Percentiles rank a stretch among this genome's conserved stretches.
phyloP scores from a whole-genome alignment of 2,113 vertebrate species.

The Ameiurus melas region DNA sequence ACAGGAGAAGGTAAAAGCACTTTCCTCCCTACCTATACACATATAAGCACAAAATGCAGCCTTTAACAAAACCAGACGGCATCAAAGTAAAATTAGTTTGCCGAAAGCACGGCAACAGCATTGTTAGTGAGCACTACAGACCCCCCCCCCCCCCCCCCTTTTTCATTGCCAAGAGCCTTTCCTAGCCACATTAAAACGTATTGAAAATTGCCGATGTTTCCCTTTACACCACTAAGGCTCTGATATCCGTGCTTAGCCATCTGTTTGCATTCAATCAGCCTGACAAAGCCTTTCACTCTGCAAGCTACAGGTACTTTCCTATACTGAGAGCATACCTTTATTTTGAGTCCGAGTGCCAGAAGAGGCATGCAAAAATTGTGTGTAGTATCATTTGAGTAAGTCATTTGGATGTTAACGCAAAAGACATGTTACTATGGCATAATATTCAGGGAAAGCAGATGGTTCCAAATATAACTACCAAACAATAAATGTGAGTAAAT shows the following conservation, averaged over 20 bases:
- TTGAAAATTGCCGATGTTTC: conserved; percentile 47
- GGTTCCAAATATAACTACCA: not conserved
- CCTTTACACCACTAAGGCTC: conserved; percentile 43
- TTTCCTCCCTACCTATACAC: not conserved
- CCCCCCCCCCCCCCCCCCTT: no score
- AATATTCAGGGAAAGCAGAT: no score
- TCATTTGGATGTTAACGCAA: not conserved
- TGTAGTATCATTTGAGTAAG: not conserved
- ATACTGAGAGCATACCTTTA: not conserved
- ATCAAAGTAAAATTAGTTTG: conserved; percentile 52
- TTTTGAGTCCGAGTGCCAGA: not conserved
- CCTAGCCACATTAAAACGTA: no score
- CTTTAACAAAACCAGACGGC: conserved; percentile 38
- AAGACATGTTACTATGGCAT: not conserved
- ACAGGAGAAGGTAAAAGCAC: conserved; percentile 18
- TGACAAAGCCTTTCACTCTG: conserved; percentile 38
- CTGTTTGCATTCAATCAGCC: conserved; percentile 39
- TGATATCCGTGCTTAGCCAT: conserved; percentile 37
- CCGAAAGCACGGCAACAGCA: conserved; percentile 43
- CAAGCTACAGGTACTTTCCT: conserved; percentile 11
- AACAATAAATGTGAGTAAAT: not conserved
- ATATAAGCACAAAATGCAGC: conserved; percentile 18
- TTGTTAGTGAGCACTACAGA: conserved; percentile 48
- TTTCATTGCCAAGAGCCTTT: no score
- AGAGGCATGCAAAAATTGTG: not conserved